Evolutionary conservation across 2,888 invertebrate species (phyloP).

Genomic region (Calameuta idolon): DNA sequence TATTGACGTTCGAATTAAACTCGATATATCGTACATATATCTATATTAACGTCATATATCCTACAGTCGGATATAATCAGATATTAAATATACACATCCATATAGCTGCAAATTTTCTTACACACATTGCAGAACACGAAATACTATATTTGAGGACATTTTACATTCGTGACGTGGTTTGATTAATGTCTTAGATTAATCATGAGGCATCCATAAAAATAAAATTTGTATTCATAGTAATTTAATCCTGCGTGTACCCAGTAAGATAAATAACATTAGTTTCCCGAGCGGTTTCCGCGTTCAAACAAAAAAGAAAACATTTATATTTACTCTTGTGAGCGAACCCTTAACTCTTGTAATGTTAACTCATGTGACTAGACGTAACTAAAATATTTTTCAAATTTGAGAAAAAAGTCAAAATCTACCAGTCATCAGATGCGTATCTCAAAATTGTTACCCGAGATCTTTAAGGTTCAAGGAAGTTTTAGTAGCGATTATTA

Average conservation of each 20-base stretch:
- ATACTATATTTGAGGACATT: not conserved
- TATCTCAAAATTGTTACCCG: not conserved
- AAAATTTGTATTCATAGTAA: not conserved
- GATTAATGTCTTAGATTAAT: not conserved
- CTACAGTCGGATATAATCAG: not conserved
- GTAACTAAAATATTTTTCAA: not conserved
- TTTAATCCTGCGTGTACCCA: not conserved
- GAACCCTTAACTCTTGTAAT: not conserved
- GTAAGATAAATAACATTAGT: not conserved
- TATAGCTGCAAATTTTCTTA: not conserved
- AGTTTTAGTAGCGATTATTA: too few species aligned
- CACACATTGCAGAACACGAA: not conserved
- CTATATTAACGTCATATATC: not conserved
- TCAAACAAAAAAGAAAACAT: not conserved
- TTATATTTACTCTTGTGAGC: not conserved
- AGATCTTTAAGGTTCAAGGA: not conserved
- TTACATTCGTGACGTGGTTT: not conserved
- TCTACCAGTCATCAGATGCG: not conserved
- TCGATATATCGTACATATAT: not conserved
- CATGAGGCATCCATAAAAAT: not conserved
- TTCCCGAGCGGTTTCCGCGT: not conserved
- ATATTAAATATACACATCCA: not conserved
- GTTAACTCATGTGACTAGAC: not conserved
- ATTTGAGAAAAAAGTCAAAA: not conserved
- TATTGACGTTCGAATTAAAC: not conserved